Base-by-base conservation (phyloP, 2,113 vertebrate species). In the Pangasianodon gigas region DNA sequence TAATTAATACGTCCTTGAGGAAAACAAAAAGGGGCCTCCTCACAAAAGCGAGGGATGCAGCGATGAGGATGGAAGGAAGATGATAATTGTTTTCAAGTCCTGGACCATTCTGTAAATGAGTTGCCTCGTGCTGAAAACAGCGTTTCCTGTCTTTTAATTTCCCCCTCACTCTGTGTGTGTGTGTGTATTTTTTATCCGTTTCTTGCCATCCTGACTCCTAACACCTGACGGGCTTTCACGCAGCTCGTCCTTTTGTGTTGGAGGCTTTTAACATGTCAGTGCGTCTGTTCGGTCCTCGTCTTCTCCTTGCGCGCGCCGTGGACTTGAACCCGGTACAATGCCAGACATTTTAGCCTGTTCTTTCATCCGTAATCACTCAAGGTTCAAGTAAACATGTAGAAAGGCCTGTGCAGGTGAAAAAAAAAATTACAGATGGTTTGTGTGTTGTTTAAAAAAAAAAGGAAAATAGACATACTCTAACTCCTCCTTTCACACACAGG, bases 1-100 rank as follows among this genome's bases (percentile, higher is more conserved):
- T 96, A 96, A 96, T 96, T 96, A 96, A 96, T 95, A 94, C 95
- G 96, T 96, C 96, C 96, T 96, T 96, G 96, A 96, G 94, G 94
- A 95, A 96, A 96, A 93, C 90, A 93, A 91, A 37, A 93, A 95
- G 93, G 93, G 89, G 29, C 37, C 41, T 29, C 92, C 69, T 62
- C 91, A 94, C 93, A 94, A 88, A 94, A 95, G 94, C 91, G 74
- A 91, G 92, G 89, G 60, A 85, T 92, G 90, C 92, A 91, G 94
- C 92, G 91, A 93, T 93, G 93, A 95, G 91, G 94, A 65, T 93
- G 93, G 90, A 89, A 93, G 24, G 52, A 41, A 37, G 93, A 93
- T 93, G 93, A 95, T 96, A 95, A 96, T 95, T 95, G 95, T 96
- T 96, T 95, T 96, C 93, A 95, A 95, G 95, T 96, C 94, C 92